Evolutionary conservation across 2,113 vertebrate genomes (phyloP), one percentile per base, ranked within the genome.

Genomic region (Ammodytes marinus): DNA sequence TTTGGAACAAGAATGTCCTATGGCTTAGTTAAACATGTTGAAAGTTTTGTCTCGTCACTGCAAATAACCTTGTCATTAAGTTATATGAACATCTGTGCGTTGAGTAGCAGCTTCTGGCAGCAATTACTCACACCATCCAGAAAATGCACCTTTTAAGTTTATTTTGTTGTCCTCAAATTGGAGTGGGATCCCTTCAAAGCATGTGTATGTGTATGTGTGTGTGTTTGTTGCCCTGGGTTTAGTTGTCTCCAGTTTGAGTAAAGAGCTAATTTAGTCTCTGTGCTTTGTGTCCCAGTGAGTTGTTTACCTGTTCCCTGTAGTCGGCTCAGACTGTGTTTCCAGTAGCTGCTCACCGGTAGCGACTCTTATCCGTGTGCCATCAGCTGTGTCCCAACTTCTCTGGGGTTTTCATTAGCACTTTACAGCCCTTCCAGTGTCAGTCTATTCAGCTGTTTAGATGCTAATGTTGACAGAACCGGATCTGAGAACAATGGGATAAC

Each of bases 381-480:
- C 83, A 89, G 79, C 86, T 70, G 84, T 82, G 83, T 76, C 81
- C 53, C 43, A 42, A 57, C 77, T 58, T 67, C 87, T 88, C 86
- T 73, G 75, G 79, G 83, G 87, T 72, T 88, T 91, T 89, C 86
- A 90, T 88, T 85, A 87, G 84, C 84, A 69, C 42, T 70, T 88
- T 79, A 76, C 81, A 74, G 76, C 55, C 11, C 10, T 45, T 65
- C 54, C 54, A 13, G 14, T 89, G 84, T 85, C 84, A 76, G 73
- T 81, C 74, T 55, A 53, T 42, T 82, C 77, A 73, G 52, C 78
- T 84, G 27, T 86, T 83, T 58, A 73, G 69, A 82, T 85, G 80
- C 82, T 84, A 63, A 77, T 87, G 84, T 88, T 81, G 84, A 90
- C 84, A 53, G 86, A 27, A 87, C 77, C 37, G 60, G 85, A 85